These are phyloP conservation scores for Acropora yongei DNA, from an alignment of 64 coral and sea anemone genomes.

Conservation along the genomic window DNA sequence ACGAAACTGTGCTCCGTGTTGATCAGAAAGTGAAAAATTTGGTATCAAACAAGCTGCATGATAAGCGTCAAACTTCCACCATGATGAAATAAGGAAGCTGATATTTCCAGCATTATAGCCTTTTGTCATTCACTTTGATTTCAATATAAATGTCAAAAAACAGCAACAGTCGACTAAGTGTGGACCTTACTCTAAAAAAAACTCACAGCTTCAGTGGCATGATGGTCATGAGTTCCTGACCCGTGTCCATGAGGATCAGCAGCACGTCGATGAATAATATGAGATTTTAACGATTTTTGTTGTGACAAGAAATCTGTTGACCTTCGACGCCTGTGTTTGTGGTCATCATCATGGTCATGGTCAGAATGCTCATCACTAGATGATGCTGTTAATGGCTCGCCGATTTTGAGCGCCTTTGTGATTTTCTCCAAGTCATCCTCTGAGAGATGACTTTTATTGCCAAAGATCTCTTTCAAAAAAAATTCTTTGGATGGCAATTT, in stretches of 20 bases:
- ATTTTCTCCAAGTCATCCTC: constrained; percentile 60
- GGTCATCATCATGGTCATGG: constrained; percentile 6
- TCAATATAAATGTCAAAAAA: no score
- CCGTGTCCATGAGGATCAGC: not conserved
- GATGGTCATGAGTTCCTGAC: no score
- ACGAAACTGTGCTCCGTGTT: no score
- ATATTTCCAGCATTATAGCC: no score
- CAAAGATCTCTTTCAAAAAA: constrained; percentile 76
- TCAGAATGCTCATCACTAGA: constrained; percentile 13
- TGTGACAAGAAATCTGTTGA: not conserved
- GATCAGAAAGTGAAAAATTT: no score
- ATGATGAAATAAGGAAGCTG: no score
- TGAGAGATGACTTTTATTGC: constrained; percentile 29
- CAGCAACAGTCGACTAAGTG: no score
- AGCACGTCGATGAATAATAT: constrained; percentile 5
- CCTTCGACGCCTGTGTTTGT: constrained; percentile 50
- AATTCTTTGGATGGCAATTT: constrained; percentile 63
- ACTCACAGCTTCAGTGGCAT: not conserved
- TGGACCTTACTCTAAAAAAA: not conserved
- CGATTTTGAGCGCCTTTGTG: constrained; percentile 63
- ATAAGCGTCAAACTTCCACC: no score
- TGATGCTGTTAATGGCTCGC: not conserved
- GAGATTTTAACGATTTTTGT: not conserved
- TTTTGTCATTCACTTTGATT: no score
- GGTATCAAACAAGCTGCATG: no score